Evolutionary conservation across 2,797 vertebrate species (phyloP).

Genomic region (Siniperca scherzeri): DNA sequence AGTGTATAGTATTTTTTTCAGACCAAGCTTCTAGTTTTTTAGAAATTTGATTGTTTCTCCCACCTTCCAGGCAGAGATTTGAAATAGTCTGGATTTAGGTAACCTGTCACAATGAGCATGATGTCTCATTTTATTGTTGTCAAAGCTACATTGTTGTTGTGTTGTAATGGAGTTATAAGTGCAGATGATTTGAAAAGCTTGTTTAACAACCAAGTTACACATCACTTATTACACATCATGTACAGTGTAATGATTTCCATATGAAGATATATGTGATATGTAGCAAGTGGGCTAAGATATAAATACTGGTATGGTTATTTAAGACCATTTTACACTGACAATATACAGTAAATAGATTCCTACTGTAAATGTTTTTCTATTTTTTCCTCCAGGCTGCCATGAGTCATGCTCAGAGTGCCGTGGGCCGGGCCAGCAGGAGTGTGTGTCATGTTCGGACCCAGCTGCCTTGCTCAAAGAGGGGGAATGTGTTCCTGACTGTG

Average conservation of each 20-base stretch:
- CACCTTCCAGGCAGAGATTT: not conserved
- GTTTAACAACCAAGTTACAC: not conserved
- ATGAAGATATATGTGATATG: not conserved
- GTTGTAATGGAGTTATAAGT: not conserved
- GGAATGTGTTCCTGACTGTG: constrained; percentile 87
- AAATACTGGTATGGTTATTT: not conserved
- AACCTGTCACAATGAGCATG: not conserved
- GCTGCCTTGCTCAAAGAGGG: constrained; percentile 84
- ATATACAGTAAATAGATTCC: not conserved
- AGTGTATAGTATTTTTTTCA: not conserved
- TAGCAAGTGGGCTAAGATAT: not conserved
- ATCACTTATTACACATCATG: not conserved
- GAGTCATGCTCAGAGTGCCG: constrained; percentile 88
- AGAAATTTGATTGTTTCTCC: not conserved
- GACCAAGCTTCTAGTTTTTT: not conserved
- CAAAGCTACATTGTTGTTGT: not conserved
- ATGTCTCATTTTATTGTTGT: not conserved
- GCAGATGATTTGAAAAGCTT: not conserved
- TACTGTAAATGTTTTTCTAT: not conserved
- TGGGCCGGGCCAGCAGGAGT: constrained; percentile 86
- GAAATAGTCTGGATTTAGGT: not conserved
- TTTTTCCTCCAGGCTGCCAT: constrained; percentile 87
- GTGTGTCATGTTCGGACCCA: constrained; percentile 86
- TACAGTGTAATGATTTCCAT: not conserved
- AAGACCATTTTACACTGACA: not conserved